phyloP scores from a whole-genome alignment of 2,888 invertebrate species.

The Diplolepis rosae region DNA sequence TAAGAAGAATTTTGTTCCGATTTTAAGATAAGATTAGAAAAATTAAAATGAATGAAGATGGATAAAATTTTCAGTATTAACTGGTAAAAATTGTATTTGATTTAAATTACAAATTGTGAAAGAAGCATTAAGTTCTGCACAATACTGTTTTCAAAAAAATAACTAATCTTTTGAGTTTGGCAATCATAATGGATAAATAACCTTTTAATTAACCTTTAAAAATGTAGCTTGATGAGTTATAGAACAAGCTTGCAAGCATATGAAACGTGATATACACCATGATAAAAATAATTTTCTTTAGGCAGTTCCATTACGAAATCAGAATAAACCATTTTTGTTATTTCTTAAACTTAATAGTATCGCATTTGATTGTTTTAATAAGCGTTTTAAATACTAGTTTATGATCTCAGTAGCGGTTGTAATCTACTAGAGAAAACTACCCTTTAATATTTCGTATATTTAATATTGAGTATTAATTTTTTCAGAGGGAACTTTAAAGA shows the following conservation, averaged over 20 bases:
- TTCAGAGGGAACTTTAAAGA: no score
- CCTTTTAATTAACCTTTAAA: background rate
- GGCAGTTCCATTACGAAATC: background rate
- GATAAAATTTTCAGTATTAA: no score
- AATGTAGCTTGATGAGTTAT: background rate
- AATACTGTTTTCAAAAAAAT: no score
- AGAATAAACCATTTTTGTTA: background rate
- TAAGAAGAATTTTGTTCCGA: no score
- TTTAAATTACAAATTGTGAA: background rate
- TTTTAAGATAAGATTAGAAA: no score
- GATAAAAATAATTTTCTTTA: no score
- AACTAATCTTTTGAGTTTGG: background rate
- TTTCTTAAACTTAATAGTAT: background rate
- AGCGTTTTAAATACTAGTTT: background rate
- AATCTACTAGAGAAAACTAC: no score
- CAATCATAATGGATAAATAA: background rate
- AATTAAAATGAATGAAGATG: no score
- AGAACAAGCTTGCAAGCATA: background rate
- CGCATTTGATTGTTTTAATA: background rate
- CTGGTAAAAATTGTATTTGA: no score
- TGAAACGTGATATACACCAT: background rate
- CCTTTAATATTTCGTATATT: no score
- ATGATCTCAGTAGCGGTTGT: background rate
- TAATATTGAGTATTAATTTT: no score
- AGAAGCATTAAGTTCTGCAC: no score